phyloP scores from a whole-genome alignment of 2,888 invertebrate species.

The Ornithoptera priamus region DNA sequence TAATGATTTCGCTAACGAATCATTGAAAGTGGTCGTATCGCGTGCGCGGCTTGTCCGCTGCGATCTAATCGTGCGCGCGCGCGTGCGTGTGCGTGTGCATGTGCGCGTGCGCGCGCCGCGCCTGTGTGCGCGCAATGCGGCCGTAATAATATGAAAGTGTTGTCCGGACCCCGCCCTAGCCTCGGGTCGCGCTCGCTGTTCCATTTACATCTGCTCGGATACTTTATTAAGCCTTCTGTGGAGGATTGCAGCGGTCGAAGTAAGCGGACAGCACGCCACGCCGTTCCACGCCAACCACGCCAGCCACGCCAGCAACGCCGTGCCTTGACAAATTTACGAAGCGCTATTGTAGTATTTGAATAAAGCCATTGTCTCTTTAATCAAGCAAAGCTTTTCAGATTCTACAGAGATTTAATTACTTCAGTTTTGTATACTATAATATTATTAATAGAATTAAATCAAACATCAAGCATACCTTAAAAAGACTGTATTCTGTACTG shows the following conservation, averaged over 20 bases:
- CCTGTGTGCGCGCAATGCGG: constrained; percentile 62
- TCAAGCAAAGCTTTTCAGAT: neutral
- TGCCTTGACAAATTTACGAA: constrained; percentile 32
- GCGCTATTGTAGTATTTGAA: constrained; percentile 28
- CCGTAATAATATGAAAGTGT: constrained; percentile 79
- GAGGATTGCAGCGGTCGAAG: constrained; percentile 43
- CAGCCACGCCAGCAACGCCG: constrained; percentile 12
- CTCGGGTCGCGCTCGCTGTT: constrained; percentile 68
- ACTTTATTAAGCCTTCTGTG: constrained; percentile 76
- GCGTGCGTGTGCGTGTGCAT: constrained; percentile 55
- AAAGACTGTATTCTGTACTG: too few species aligned
- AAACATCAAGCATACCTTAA: too few species aligned
- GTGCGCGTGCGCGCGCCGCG: constrained; percentile 37
- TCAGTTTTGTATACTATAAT: too few species aligned
- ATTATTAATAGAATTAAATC: too few species aligned
- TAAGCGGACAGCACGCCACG: constrained; percentile 22
- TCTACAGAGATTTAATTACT: too few species aligned
- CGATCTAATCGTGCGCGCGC: constrained; percentile 47
- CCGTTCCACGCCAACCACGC: constrained; percentile 1
- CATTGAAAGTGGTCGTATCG: constrained; percentile 78
- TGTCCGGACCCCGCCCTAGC: constrained; percentile 78
- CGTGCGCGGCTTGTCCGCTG: constrained; percentile 57
- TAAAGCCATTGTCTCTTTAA: constrained; percentile 13
- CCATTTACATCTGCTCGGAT: constrained; percentile 78
- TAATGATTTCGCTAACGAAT: constrained; percentile 81